Base-by-base conservation (phyloP, 1,140 invertebrate species). In the Cheumatopsyche charites region DNA sequence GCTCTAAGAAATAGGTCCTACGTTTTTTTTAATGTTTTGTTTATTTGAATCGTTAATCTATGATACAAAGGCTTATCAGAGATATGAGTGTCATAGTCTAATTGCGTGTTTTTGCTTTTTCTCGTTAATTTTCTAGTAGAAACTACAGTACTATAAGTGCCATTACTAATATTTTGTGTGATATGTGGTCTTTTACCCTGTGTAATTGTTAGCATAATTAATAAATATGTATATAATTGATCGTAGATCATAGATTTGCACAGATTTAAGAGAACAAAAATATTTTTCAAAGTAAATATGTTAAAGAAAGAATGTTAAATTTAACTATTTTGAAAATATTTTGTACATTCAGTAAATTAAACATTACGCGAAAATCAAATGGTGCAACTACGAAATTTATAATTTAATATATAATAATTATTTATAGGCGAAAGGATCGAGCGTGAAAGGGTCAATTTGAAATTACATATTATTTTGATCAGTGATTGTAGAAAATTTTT, bases 111-210 rank as follows among this genome's bases (percentile, higher is more conserved):
- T 74, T 67, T 70, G 12, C n/a, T 75, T 63, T 17, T 68, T 55
- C 43, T 47, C 15, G 13, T 67, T 67, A 71, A 67, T 68, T 62
- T 75, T 75, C 17, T 73, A 58, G 52, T 72, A 73, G 62, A 73
- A 72, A 72, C 71, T 75, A 73, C 65, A 43, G 47, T 69, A 25
- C 67, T 70, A 23, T 67, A 73, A 49, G 71, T 75, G 71, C 71
- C 70, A 67, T 68, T 75, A 42, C 71, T 75, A 75, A 75, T 73
- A 73, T 52, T 73, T 75, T 72, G 62, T 70, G 74, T 75, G 74
- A 75, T 75, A 75, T 75, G 73, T 75, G 74, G 69, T 71, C 68
- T 29, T 73, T 75, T 75, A 75, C 74, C 74, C 74, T 75, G 74
- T 75, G 74, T 75, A 68, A 71, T 73, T 75, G 62, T 75, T 73